phyloP scores from a whole-genome alignment of 2,888 invertebrate species.

The Ephialtes manifestator region DNA sequence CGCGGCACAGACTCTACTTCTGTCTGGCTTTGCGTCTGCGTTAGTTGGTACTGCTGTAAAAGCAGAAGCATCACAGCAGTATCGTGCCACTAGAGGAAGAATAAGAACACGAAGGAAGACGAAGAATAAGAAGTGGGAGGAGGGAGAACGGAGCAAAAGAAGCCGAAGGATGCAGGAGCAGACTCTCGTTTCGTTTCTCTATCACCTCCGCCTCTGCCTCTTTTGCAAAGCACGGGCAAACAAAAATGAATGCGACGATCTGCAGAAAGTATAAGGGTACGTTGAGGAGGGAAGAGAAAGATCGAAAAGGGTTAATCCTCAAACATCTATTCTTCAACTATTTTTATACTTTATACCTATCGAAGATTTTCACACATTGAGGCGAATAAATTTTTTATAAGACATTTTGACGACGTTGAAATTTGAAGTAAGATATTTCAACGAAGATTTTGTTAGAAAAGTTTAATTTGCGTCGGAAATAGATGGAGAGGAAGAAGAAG shows the following conservation, averaged over 20 bases:
- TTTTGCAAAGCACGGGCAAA: slow-evolving; percentile 1
- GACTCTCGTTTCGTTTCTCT: slow-evolving; percentile 37
- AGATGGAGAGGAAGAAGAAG: no score
- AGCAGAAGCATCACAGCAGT: slow-evolving; percentile 34
- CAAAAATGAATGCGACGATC: slow-evolving; percentile 25
- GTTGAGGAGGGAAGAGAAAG: not conserved
- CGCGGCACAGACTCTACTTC: slow-evolving; percentile 73
- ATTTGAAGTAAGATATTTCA: not conserved
- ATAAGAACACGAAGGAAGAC: slow-evolving; percentile 41
- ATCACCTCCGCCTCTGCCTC: slow-evolving; percentile 19
- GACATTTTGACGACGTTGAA: not conserved
- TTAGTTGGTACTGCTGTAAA: slow-evolving; percentile 15
- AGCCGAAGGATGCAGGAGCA: slow-evolving; percentile 33
- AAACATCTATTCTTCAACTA: not conserved
- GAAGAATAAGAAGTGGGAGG: slow-evolving; percentile 30
- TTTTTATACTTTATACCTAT: not conserved
- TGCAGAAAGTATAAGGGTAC: slow-evolving; percentile 13
- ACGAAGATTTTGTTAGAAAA: no score
- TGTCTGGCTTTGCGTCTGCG: slow-evolving; percentile 60
- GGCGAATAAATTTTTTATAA: not conserved
- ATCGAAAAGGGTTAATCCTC: not conserved
- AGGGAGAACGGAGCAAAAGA: slow-evolving; percentile 21
- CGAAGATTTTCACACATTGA: no score
- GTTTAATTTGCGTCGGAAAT: no score
- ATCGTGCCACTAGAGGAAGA: not conserved